Evolutionary conservation across 1,140 invertebrate genomes (phyloP).

Genomic region (Orchestia grillus): DNA sequence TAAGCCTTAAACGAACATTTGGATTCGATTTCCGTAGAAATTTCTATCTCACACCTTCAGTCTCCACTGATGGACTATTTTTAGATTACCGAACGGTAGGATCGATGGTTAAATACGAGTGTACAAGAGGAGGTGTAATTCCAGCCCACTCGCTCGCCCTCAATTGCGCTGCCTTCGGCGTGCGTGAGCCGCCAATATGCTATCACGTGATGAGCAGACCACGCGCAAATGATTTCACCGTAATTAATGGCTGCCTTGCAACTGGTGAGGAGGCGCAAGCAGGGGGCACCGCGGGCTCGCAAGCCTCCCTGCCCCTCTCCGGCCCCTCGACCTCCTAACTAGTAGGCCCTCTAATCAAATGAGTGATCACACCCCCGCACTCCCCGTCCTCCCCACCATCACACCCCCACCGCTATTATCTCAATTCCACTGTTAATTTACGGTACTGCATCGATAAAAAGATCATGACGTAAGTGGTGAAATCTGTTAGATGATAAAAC

Average conservation of each 20-base stretch:
- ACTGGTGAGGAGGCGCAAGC: neutral
- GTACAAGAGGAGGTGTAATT: too few relatives aligned
- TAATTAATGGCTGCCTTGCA: neutral
- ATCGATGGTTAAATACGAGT: too few relatives aligned
- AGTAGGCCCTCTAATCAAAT: constrained; percentile 17
- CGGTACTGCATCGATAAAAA: constrained; percentile 41
- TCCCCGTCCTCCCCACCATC: neutral
- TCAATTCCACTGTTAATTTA: constrained; percentile 42
- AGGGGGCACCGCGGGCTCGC: neutral
- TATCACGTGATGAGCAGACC: neutral
- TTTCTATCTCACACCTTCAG: neutral
- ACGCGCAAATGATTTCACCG: neutral
- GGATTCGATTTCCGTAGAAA: neutral
- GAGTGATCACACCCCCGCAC: neutral
- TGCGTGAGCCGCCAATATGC: too few relatives aligned
- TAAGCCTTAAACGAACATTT: neutral
- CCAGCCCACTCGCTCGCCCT: too few relatives aligned
- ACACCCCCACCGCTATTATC: neutral
- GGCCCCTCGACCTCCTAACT: neutral
- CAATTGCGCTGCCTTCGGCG: too few relatives aligned
- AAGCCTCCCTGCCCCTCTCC: neutral
- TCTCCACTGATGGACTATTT: neutral
- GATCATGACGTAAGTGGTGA: constrained; percentile 54
- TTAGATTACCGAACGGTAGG: too few relatives aligned
- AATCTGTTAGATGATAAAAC: constrained; percentile 53